Base-by-base conservation (phyloP, 2,113 vertebrate species). In the Oncorhynchus mykiss region DNA sequence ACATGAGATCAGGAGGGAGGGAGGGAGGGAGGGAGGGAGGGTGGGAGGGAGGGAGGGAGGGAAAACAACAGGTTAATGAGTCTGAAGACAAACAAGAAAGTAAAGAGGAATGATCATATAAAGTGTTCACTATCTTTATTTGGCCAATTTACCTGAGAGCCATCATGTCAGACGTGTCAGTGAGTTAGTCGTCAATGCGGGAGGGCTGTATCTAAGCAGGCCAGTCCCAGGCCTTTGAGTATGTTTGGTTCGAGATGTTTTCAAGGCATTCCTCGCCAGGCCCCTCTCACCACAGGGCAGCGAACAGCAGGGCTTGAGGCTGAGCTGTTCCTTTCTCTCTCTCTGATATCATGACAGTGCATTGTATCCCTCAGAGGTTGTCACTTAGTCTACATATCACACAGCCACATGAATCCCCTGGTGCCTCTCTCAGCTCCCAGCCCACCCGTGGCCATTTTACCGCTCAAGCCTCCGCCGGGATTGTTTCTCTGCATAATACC, bases 341-440 rank as follows among this genome's bases (percentile, higher is more conserved):
- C 70, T 24, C 74, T 86, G 49, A 84, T 70, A 84, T 88, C 83
- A 78, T 77, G 79, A 73, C 74, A 77, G 79, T 45, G 70, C 71
- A 73, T 77, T 80, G 72, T 70, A 72, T 87, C 86, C 84, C 84
- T 71, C 72, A 75, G 80, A 78, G 81, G 75, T 78, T 84, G 68
- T 85, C 70, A 83, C 48, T 72, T 78, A 87, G 77, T 88, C 82
- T 80, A 25, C 80, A 90, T 89, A 81, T 89, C 85, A 82, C 77
- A 89, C 85, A 79, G 27, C 5, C 51, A 9, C 9, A 71, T 18
- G 8, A 65, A 34, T 25, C 59, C 57, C 68, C 22, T 75, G 51
- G 62, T 49, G 65, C 73, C 66, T 80, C 73, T 70, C 80, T 81
- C 73, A 45, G 39, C 39, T 45, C 57, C 31, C 76, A 34, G 9